These are phyloP conservation scores for Sisyra nigra DNA, from an alignment of 2,888 invertebrate species.

Conservation along the genomic window DNA sequence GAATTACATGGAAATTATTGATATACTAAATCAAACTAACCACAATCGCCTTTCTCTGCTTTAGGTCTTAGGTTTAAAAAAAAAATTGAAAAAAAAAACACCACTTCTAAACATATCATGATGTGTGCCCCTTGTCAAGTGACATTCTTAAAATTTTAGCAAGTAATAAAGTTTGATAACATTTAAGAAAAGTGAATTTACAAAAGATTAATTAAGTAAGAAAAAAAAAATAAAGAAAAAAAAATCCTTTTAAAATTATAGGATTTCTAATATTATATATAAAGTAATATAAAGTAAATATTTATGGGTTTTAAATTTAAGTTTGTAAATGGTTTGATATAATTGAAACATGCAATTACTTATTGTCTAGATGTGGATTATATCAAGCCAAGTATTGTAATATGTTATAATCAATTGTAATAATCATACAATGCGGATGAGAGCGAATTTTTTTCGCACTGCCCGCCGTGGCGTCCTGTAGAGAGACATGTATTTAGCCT, in stretches of 20 bases:
- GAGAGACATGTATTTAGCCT: constrained; percentile 21
- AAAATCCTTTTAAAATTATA: constrained; percentile 8
- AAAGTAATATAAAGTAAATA: constrained; percentile 2
- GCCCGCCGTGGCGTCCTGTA: constrained; percentile 7
- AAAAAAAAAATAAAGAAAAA: constrained; percentile 2
- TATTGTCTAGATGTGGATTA: constrained; percentile 1
- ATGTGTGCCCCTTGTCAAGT: constrained; percentile 60
- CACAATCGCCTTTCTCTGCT: constrained; percentile 35
- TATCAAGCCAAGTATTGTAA: constrained; percentile 4
- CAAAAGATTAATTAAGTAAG: constrained; percentile 16
- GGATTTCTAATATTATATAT: constrained; percentile 7
- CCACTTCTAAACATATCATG: constrained; percentile 66
- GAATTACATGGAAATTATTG: constrained; percentile 6
- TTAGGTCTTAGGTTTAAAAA: constrained; percentile 29
- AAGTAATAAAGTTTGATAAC: constrained; percentile 31
- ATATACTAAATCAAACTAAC: constrained; percentile 22
- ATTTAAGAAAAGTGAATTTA: constrained; percentile 29
- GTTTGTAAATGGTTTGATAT: constrained; percentile 7
- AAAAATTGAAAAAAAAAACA: constrained; percentile 42
- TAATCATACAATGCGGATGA: constrained; percentile 6
- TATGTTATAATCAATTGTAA: constrained; percentile 3
- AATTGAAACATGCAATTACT: not conserved
- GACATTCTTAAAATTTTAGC: constrained; percentile 34
- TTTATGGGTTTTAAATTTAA: constrained; percentile 8
- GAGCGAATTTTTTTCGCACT: constrained; percentile 1